A percentile compares a stretch with the other conserved stretches of the same genome.
These are phyloP conservation scores for Cinara cedri DNA, from an alignment of 2,888 invertebrate genomes.

Conservation along the genomic window DNA sequence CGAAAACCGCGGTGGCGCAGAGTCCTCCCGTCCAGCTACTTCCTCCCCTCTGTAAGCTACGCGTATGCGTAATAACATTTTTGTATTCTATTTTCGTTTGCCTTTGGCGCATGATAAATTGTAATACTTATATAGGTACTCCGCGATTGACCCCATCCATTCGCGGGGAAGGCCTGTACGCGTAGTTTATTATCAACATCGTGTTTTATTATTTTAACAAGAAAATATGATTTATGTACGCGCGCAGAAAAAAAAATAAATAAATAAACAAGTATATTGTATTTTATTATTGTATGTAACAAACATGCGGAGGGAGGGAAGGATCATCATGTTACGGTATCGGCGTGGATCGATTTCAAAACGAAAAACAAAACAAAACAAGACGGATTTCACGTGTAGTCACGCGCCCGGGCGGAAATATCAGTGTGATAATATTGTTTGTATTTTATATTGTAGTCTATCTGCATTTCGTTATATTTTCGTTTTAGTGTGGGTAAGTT, in stretches of 20 bases:
- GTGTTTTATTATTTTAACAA: conserved; percentile 54
- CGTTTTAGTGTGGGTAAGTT: too few species aligned
- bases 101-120: too few species aligned
- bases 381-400: too few species aligned
- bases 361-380: neutral
- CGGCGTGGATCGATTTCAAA: conserved; percentile 1
- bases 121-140: neutral
- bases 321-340: conserved; percentile 13
- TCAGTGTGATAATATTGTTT: too few species aligned
- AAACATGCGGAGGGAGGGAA: neutral
- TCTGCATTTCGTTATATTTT: too few species aligned
- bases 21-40: neutral
- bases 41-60: neutral
- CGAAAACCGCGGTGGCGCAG: conserved; percentile 33
- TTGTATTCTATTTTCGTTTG: conserved; percentile 29
- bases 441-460: too few species aligned
- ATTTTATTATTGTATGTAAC: neutral
- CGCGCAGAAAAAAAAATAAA: too few species aligned
- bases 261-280: too few species aligned
- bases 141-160: neutral
- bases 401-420: too few species aligned
- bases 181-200: conserved; percentile 45
- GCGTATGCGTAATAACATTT: neutral
- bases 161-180: too few species aligned
- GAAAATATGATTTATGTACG: conserved; percentile 43